Conservation (phyloP, 2,888 invertebrate species). For the Sinopyrophorus schimmeli region DNA sequence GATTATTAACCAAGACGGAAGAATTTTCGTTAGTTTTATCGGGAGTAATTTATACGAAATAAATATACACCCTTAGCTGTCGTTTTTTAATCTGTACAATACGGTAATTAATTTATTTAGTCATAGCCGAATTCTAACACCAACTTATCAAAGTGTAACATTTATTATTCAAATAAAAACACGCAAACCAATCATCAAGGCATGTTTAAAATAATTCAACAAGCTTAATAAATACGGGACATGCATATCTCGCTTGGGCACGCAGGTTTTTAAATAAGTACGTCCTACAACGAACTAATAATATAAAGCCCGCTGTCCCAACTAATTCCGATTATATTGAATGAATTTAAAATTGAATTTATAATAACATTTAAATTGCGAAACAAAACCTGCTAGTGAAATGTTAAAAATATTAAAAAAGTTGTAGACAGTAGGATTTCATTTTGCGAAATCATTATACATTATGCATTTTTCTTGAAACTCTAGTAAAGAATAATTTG, state of each 20-base stretch:
- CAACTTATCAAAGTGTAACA: constrained; percentile 21
- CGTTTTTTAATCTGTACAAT: constrained; percentile 13
- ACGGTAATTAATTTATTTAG: constrained; percentile 15
- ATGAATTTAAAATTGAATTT: constrained; percentile 25
- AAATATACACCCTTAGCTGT: no score
- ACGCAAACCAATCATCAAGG: constrained; percentile 31
- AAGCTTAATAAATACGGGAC: constrained; percentile 12
- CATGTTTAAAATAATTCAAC: constrained; percentile 29
- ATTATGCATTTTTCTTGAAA: constrained; percentile 35
- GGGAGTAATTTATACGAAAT: no score
- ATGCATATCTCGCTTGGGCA: constrained; percentile 20
- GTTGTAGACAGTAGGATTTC: constrained; percentile 26
- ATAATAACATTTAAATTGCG: constrained; percentile 27
- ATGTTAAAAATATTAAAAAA: constrained; percentile 32
- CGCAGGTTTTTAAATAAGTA: constrained; percentile 16
- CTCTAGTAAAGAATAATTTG: constrained; percentile 31
- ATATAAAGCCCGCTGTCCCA: constrained; percentile 7
- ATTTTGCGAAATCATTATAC: constrained; percentile 32
- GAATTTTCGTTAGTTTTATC: no score
- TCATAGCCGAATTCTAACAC: constrained; percentile 18
- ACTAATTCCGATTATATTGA: constrained; percentile 16
- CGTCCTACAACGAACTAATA: constrained; percentile 5
- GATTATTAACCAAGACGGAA: no score
- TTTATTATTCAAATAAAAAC: constrained; percentile 22
- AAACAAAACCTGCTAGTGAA: constrained; percentile 19